phyloP scores from a whole-genome alignment of 2,113 vertebrate genomes.

The Aphelocoma coerulescens region DNA sequence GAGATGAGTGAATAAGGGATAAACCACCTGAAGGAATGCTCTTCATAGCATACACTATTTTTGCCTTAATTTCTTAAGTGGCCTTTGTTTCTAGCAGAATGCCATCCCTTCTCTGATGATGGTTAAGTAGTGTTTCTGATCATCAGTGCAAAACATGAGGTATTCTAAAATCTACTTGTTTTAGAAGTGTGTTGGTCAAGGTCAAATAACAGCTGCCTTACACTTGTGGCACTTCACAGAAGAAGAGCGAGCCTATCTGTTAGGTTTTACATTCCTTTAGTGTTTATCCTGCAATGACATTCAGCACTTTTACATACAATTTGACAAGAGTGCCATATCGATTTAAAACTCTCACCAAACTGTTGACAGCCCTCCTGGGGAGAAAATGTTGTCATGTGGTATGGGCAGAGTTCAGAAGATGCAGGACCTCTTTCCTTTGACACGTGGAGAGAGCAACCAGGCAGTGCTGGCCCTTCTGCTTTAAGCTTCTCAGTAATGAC shows the following conservation, averaged over 20 bases:
- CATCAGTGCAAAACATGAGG: neutral
- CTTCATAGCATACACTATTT: neutral
- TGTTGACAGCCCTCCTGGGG: neutral
- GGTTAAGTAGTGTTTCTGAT: neutral
- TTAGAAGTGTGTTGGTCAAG: neutral
- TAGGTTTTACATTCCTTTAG: neutral
- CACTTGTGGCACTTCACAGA: neutral
- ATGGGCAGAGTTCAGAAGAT: neutral
- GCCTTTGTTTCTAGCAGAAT: neutral
- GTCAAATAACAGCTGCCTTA: neutral
- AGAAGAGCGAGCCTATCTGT: neutral
- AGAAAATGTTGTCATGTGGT: neutral
- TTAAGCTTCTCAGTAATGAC: neutral
- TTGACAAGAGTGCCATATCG: fast-evolving
- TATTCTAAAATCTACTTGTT: neutral
- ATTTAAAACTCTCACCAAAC: neutral
- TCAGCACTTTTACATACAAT: neutral
- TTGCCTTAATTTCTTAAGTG: neutral
- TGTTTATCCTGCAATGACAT: neutral
- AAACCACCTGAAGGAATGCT: neutral
- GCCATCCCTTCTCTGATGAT: neutral
- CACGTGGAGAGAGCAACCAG: neutral
- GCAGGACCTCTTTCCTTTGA: neutral
- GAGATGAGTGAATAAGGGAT: neutral
- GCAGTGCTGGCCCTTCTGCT: neutral